phyloP scores from a whole-genome alignment of 2,797 vertebrate genomes.

The Enoplosus armatus region DNA sequence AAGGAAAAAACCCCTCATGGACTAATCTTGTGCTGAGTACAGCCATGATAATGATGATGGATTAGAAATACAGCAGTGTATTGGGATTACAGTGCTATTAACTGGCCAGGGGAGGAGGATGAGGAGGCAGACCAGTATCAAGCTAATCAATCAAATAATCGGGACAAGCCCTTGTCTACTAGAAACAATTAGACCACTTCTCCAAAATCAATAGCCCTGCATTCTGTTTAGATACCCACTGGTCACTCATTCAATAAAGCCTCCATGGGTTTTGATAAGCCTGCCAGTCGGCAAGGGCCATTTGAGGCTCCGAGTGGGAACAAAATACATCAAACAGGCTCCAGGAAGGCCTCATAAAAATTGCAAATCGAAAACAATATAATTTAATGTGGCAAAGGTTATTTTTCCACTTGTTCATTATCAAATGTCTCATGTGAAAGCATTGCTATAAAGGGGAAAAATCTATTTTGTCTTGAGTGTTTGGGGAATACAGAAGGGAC shows the following conservation, averaged over 20 bases:
- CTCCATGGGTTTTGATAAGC: constrained; percentile 80
- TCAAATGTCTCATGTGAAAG: constrained; percentile 79
- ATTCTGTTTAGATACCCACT: constrained; percentile 86
- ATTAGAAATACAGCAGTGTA: constrained; percentile 84
- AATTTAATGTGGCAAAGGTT: constrained; percentile 83
- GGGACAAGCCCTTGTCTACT: constrained; percentile 84
- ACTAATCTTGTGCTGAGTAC: constrained; percentile 83
- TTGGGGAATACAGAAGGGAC: constrained; percentile 71
- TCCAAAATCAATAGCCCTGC: constrained; percentile 86
- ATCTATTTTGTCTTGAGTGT: constrained; percentile 74
- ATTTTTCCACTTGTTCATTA: constrained; percentile 84
- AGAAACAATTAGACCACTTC: constrained; percentile 89
- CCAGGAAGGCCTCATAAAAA: constrained; percentile 85
- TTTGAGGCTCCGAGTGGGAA: constrained; percentile 77
- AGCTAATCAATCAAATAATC: constrained; percentile 90
- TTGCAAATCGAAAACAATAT: constrained; percentile 88
- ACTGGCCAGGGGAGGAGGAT: constrained; percentile 78
- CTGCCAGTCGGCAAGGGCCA: constrained; percentile 77
- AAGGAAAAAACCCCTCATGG: constrained; percentile 55
- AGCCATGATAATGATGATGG: constrained; percentile 86
- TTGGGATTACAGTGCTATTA: constrained; percentile 87
- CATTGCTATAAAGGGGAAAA: constrained; percentile 67
- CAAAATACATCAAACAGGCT: constrained; percentile 81
- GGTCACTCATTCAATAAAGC: constrained; percentile 86
- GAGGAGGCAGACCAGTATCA: constrained; percentile 82